Percentiles rank a stretch among this genome's conserved stretches.
Conservation (phyloP, 2,888 invertebrate genomes). For the Spisula solida region DNA sequence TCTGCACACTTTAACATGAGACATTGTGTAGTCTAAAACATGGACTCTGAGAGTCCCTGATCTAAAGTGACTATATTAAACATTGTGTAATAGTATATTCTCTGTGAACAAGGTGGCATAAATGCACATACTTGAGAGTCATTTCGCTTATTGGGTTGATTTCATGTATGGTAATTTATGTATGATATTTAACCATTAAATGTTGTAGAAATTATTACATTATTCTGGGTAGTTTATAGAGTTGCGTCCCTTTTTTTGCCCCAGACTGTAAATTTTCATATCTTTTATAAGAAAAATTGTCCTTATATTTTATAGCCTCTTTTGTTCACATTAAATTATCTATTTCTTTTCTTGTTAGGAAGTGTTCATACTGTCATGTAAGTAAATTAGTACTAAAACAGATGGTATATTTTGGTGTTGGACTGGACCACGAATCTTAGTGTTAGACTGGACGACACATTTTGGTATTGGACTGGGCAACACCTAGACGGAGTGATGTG, state of each 20-base stretch:
- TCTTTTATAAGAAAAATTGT: neutral
- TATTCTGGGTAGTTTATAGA: neutral
- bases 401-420: too few relatives aligned
- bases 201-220: constrained; percentile 25
- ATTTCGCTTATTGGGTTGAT: neutral
- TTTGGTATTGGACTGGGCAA: too few relatives aligned
- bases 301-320: neutral
- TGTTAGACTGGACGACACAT: too few relatives aligned
- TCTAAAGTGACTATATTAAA: too few relatives aligned
- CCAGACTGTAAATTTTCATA: neutral
- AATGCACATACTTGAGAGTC: neutral
- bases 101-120: neutral
- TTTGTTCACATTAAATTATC: neutral
- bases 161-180: neutral
- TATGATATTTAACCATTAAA: constrained; percentile 11
- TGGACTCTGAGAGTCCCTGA: neutral
- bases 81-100: neutral
- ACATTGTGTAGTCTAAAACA: neutral
- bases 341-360: neutral
- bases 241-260: constrained; percentile 15
- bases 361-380: neutral
- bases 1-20: neutral
- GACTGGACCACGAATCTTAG: too few relatives aligned
- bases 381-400: neutral
- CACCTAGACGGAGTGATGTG: neutral